Base-by-base conservation (phyloP, 2,888 invertebrate genomes). In the Drosophila aldrichi region DNA sequence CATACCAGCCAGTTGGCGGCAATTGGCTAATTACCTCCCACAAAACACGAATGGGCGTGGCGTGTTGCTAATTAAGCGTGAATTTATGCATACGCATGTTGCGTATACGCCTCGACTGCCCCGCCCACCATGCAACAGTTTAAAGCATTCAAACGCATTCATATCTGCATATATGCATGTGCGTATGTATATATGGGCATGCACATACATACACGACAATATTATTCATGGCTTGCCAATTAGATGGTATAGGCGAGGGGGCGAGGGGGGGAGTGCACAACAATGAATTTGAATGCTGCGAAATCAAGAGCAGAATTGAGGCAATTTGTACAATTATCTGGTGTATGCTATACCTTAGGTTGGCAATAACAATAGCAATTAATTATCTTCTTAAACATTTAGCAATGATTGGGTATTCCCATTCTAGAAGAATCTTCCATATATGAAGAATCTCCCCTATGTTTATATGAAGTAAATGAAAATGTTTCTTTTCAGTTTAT, bases 21-120 rank as follows among this genome's bases (percentile, higher is more conserved):
- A 66, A 79, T 62, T 51, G 70, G 75, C 76, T 88, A 88, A 84
- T 88, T 88, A 79, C 51, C 60, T 59, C 68, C 41, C 2, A 32
- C 22, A 46, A 29, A 29, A 56, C 46, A 60, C 25, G 56, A 52
- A 43, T 22, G 44, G 22, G 69, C 54, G 58, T 55, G 32, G 43
- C 49, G 29, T 40, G 55, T 32, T 74, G 79, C 79, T 84, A 85
- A 85, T 85, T 85, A 87, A 84, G 84, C 80, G 79, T 82, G 66
- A 89, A 87, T 89, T 87, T 85, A 89, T 89, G 89, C 88, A 81
- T 77, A 79, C 79, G 87, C 89, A 87, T 84, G 89, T 87, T 89
- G 77, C 84, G 73, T 71, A 85, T 74, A 84, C 87, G 89, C 88
- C 87, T 70, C 81, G 77, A 73, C 83, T 58, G 70, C 70, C 48